Base-by-base conservation (phyloP, 2,113 vertebrate species). In the Gallinago media region DNA sequence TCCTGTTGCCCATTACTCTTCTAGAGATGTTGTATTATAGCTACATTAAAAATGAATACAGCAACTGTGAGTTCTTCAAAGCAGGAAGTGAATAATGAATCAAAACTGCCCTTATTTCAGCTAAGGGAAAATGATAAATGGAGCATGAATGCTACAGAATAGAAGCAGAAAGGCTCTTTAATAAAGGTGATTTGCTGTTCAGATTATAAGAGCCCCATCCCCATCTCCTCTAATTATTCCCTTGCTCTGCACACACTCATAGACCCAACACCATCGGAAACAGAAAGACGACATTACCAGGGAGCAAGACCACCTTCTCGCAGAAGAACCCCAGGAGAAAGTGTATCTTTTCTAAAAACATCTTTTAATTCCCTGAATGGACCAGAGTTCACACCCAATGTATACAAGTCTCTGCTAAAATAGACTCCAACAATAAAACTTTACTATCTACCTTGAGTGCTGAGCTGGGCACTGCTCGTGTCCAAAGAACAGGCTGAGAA, bases 131-230 rank as follows among this genome's bases (percentile, higher is more conserved):
- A 87, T 70, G 27, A 85, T 70, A 81, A 89, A 89, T 71, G 44
- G 49, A 93, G 58, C 32, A 54, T 0, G 4, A 85, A 71, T 29
- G 63, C 66, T 50, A 7, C 5, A 63, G 70, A 78, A 49, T 5
- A 66, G 49, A 55, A 75, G n/a, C 1, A 62, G 46, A 75, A 78
- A 79, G 27, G 40, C 38, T 58, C 52, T 89, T 76, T 70, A 84
- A 52, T 87, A 80, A 93, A 84, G 77, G 65, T 66, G 49, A 65
- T 84, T 86, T 84, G 54, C 68, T 81, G n/a, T 47, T 87, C 74
- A 58, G 70, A 66, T 71, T 40, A 4, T 52, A 46, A 47, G 32
- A 85, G 50, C 26, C 36, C 70, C 78, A 47, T 38, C 65, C 74
- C 42, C 5, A 15, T 13, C 49, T 66, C 29, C 36, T 46, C 15